Evolutionary conservation across 2,888 invertebrate genomes (phyloP), one percentile per base, ranked within the genome.

Genomic region (Chrysolina haemoptera): DNA sequence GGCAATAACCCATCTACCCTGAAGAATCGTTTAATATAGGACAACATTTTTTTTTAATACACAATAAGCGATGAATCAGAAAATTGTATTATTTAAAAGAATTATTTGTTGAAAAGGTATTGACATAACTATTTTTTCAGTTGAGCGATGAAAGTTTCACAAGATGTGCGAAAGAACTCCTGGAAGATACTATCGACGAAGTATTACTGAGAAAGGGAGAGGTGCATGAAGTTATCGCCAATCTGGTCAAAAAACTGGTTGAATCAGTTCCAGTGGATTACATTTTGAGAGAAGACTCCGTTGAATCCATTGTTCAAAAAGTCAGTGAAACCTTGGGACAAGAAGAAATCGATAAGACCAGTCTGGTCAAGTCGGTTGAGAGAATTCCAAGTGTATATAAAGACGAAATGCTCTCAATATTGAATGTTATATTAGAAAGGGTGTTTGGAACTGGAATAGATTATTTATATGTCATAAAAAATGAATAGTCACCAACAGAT

Each of bases 391-490:
- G 76, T 50, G 46, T 12, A 1, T 67, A 79, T 53, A 78, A 62
- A 40, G 75, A 77, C 20, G 84, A 85, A 67, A 81, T 85, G 41
- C 76, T 79, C 46, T 76, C 72, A 8, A 77, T 86, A 62, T 67
- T 87, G 46, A 79, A 85, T 62, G 70, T 79, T 27, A 82, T 87
- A 65, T 73, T 87, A 66, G 82, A 86, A 69, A 78, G 77, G 43
- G 86, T 87, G 12, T 87, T 81, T 74, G 85, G 82, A 27, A 78
- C 66, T 5, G 86, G 86, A 55, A 80, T 86, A 9, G 86, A 87
- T 78, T 85, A 83, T 77, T 78, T 87, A 62, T 85, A 82, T 82
- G 82, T 83, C 67, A 82, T 84, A 67, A 82, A 84, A 53, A 20
- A 70, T 43, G 73, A 72, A 55, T 70, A 68, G 27, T 71, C 20